Percentiles rank a stretch among this genome's conserved stretches.
Evolutionary conservation across 2,797 vertebrate species (phyloP).

Genomic region (Phrynocephalus vlangalii): DNA sequence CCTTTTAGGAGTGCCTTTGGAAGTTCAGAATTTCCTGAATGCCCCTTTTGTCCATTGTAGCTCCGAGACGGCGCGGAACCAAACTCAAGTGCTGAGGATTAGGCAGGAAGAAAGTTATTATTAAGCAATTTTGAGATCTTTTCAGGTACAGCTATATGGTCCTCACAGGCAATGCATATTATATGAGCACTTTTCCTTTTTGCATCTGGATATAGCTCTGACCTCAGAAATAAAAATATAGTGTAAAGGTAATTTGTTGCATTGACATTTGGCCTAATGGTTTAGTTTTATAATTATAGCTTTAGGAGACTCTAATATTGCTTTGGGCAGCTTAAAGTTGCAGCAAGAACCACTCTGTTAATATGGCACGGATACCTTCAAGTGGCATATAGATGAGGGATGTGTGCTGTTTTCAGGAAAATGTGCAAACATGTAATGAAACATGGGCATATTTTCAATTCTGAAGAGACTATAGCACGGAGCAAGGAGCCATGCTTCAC

Average conservation of each 20-base stretch:
- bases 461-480: no score
- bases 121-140: neutral
- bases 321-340: no score
- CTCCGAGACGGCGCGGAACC: conserved; percentile 21
- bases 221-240: neutral
- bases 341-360: no score
- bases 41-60: neutral
- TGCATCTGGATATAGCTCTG: neutral
- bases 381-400: no score
- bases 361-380: no score
- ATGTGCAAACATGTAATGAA: no score
- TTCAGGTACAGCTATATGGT: neutral
- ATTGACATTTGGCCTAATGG: no score
- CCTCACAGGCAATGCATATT: neutral
- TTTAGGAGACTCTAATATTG: no score
- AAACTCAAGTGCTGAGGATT: neutral
- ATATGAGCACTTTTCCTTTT: neutral
- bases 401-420: no score
- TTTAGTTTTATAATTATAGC: no score
- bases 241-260: neutral
- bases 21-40: conserved; percentile 17
- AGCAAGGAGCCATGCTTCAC: no score
- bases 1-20: conserved; percentile 6
- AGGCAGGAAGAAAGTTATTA: neutral
- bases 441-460: no score